These are phyloP conservation scores for Harpagoxenus sublaevis DNA, from an alignment of 2,888 invertebrate genomes.

Conservation along the genomic window DNA sequence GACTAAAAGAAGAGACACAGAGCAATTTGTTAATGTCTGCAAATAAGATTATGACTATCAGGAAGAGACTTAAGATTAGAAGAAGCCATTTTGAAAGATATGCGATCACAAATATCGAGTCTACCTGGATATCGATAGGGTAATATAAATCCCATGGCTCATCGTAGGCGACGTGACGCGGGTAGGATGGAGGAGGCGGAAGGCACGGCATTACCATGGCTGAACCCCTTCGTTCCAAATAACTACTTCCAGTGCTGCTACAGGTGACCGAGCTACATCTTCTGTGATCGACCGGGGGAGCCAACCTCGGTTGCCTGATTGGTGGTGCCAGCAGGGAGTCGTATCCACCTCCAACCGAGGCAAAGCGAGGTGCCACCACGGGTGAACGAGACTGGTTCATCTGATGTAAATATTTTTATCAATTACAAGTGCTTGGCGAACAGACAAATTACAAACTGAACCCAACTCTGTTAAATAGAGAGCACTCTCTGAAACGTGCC, in stretches of 20 bases:
- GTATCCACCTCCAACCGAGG: slow-evolving; percentile 90
- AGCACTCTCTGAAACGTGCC: neutral
- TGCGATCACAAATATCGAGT: neutral
- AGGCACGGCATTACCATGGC: slow-evolving; percentile 92
- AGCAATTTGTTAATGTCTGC: too few relatives aligned
- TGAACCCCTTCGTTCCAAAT: slow-evolving; percentile 93
- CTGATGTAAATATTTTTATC: slow-evolving; percentile 62
- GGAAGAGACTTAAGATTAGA: neutral
- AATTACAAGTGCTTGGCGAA: slow-evolving; percentile 13
- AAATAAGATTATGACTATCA: too few relatives aligned
- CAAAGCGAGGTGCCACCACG: slow-evolving; percentile 87
- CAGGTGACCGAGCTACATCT: slow-evolving; percentile 94
- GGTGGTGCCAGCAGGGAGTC: slow-evolving; percentile 91
- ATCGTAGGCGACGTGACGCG: slow-evolving; percentile 84
- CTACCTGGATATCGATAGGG: slow-evolving; percentile 88
- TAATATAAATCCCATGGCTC: slow-evolving; percentile 88
- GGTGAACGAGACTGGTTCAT: slow-evolving; percentile 75
- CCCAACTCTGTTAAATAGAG: neutral
- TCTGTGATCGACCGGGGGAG: slow-evolving; percentile 86
- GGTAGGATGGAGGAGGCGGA: slow-evolving; percentile 87
- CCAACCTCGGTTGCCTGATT: slow-evolving; percentile 87
- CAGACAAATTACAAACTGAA: neutral
- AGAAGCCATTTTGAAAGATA: neutral
- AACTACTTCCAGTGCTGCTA: slow-evolving; percentile 94
- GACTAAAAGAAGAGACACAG: neutral